phyloP scores from a whole-genome alignment of 2,888 invertebrate species.

The Lasioglossum malachurum region DNA sequence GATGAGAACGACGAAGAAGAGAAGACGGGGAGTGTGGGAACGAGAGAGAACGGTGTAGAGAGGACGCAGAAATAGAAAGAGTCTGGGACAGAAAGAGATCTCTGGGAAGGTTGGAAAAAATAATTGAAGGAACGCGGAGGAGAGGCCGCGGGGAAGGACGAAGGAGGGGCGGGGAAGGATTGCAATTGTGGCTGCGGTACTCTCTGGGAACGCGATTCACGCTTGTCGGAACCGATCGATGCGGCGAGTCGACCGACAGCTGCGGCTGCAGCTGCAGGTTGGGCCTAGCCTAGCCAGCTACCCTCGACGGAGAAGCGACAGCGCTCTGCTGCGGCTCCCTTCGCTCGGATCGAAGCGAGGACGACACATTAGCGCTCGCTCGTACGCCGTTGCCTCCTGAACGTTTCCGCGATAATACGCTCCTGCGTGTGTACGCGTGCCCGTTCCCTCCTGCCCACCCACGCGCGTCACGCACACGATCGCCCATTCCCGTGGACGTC shows the following conservation, averaged over 20 bases:
- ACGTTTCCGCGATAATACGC: slow-evolving; percentile 55
- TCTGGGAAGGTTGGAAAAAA: slow-evolving; percentile 20
- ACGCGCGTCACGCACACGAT: not conserved
- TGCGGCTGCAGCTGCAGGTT: slow-evolving; percentile 58
- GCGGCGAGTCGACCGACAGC: slow-evolving; percentile 58
- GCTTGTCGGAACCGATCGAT: slow-evolving; percentile 64
- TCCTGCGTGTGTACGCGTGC: not conserved
- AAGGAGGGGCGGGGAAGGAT: slow-evolving; percentile 43
- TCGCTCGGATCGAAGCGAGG: slow-evolving; percentile 54
- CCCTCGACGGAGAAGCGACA: slow-evolving; percentile 39
- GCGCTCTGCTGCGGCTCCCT: slow-evolving; percentile 43
- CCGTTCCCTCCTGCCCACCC: not conserved
- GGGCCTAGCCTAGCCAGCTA: slow-evolving; percentile 32
- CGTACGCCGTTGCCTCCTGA: slow-evolving; percentile 55
- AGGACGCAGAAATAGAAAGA: not conserved
- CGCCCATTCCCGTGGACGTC: not conserved
- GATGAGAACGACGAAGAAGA: not conserved
- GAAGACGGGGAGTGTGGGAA: not conserved
- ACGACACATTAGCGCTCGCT: slow-evolving; percentile 56
- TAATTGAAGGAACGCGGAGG: slow-evolving; percentile 13
- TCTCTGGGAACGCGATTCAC: slow-evolving; percentile 68
- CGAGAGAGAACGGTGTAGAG: not conserved
- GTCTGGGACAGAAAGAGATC: not conserved
- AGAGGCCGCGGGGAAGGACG: slow-evolving; percentile 11
- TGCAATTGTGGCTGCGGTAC: slow-evolving; percentile 67